phyloP scores from a whole-genome alignment of 2,888 invertebrate species.

The Lasioglossum oenotherae region DNA sequence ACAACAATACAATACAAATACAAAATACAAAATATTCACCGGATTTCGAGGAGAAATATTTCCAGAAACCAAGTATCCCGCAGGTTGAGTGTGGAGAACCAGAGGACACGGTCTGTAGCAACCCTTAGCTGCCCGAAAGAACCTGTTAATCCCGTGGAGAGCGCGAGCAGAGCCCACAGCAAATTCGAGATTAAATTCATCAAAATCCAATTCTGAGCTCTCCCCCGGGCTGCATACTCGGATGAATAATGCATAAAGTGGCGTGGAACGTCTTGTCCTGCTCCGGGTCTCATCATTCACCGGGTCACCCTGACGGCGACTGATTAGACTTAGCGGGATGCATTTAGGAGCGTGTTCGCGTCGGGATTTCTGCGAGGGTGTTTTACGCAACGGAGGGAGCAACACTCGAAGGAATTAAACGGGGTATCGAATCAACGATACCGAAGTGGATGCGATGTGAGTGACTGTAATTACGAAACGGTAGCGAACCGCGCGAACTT shows the following conservation, averaged over 20 bases:
- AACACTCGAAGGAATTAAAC: background rate
- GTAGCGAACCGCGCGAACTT: conserved; percentile 69
- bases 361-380: conserved; percentile 40
- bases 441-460: conserved; percentile 67
- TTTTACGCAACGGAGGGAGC: background rate
- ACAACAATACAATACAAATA: too few relatives aligned
- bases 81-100: background rate
- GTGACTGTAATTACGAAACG: conserved; percentile 78
- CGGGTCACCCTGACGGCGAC: conserved; percentile 71
- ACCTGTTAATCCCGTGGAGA: conserved; percentile 79
- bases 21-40: background rate
- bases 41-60: background rate
- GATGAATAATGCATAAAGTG: conserved; percentile 81
- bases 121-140: conserved; percentile 24
- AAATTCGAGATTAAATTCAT: conserved; percentile 84
- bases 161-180: conserved; percentile 73
- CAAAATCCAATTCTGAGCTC: conserved; percentile 82
- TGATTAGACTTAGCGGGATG: conserved; percentile 72
- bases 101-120: background rate
- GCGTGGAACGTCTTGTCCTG: conserved; percentile 69
- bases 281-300: conserved; percentile 65
- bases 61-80: background rate
- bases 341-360: conserved; percentile 50
- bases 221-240: conserved; percentile 75
- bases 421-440: conserved; percentile 33